Evolutionary conservation across 2,113 vertebrate genomes (phyloP).

Genomic region (Xiphophorus maculatus): DNA sequence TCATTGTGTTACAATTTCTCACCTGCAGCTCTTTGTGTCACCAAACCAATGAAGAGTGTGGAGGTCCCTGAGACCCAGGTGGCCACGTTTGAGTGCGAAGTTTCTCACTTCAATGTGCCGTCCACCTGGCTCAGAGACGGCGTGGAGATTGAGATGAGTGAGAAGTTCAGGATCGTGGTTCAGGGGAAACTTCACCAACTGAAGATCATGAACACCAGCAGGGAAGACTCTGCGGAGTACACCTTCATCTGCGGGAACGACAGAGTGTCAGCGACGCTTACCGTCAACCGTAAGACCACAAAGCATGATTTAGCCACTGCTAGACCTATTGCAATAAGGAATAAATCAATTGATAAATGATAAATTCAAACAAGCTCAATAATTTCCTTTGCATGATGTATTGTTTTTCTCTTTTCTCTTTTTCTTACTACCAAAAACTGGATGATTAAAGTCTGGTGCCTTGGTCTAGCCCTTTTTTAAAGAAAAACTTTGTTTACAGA

Average conservation of each 20-base stretch:
- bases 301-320: neutral
- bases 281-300: constrained; percentile 84
- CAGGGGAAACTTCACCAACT: constrained; percentile 97
- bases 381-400: no score
- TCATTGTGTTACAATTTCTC: neutral
- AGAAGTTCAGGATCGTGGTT: constrained; percentile 95
- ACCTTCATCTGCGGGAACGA: constrained; percentile 95
- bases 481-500: no score
- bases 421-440: no score
- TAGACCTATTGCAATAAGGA: no score
- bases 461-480: no score
- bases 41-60: constrained; percentile 91
- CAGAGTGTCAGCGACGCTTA: constrained; percentile 88
- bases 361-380: no score
- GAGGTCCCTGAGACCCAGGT: constrained; percentile 92
- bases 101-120: constrained; percentile 97
- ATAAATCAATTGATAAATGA: no score
- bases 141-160: constrained; percentile 97
- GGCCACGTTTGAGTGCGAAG: constrained; percentile 96
- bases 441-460: no score
- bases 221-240: constrained; percentile 90
- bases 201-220: constrained; percentile 94
- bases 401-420: no score
- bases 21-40: constrained; percentile 87
- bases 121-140: constrained; percentile 94